Conservation (phyloP, 2,888 invertebrate species). For the Nysson spinosus region DNA sequence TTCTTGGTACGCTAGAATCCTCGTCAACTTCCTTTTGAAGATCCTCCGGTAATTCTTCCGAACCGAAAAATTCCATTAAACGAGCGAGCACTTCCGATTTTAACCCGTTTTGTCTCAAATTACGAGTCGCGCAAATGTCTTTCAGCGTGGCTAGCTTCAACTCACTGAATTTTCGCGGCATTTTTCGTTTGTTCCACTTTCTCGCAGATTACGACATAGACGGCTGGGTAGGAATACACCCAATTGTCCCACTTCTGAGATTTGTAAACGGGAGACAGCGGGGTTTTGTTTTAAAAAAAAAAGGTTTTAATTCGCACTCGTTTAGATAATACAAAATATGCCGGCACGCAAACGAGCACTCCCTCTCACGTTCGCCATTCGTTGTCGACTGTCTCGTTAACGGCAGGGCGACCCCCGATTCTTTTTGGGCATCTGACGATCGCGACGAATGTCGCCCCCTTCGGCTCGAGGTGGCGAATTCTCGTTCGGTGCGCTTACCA, state of each 20-base stretch:
- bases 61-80: not conserved
- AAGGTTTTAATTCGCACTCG: no score
- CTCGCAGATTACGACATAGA: not conserved
- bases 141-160: not conserved
- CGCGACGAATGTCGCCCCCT: no score
- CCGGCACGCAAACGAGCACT: no score
- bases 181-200: not conserved
- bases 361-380: no score
- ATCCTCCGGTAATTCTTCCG: not conserved
- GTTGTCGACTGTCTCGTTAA: no score
- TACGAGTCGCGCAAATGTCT: not conserved
- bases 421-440: no score
- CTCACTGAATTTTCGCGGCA: not conserved
- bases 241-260: not conserved
- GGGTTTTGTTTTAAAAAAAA: no score
- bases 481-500: no score
- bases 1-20: not conserved
- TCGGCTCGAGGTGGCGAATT: no score
- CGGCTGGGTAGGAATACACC: not conserved
- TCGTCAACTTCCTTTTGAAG: not conserved
- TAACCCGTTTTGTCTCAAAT: slow-evolving; percentile 33
- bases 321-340: no score
- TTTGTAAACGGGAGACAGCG: no score
- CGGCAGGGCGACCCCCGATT: no score
- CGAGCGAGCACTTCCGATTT: not conserved